Evolutionary conservation across 2,797 vertebrate genomes (phyloP).

Genomic region (Danio choprae): DNA sequence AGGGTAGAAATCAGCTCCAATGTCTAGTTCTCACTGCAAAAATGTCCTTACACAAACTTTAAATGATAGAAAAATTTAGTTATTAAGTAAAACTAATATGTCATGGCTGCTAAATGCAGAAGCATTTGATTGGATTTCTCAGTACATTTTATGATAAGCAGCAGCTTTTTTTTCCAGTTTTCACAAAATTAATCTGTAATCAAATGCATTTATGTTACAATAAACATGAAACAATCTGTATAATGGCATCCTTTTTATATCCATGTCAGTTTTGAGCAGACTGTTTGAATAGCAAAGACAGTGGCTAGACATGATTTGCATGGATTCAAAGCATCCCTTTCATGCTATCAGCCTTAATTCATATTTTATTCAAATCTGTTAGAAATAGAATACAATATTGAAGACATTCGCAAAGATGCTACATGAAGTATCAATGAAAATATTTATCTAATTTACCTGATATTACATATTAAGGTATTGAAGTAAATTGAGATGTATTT

Average conservation of each 20-base stretch:
- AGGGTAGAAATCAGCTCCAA: background rate
- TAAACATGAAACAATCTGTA: background rate
- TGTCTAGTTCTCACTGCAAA: background rate
- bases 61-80: too few relatives aligned
- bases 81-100: too few relatives aligned
- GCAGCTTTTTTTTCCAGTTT: background rate
- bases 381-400: background rate
- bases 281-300: slow-evolving; percentile 31
- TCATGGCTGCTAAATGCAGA: too few relatives aligned
- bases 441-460: background rate
- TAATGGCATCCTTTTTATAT: background rate
- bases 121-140: too few relatives aligned
- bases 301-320: slow-evolving; percentile 25
- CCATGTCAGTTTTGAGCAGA: background rate
- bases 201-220: background rate
- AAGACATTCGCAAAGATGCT: background rate
- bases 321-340: slow-evolving; percentile 33
- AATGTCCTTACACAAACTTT: background rate
- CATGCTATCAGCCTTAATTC: slow-evolving; percentile 1
- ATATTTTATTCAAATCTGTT: slow-evolving; percentile 24
- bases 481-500: background rate
- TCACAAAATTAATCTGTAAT: background rate
- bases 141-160: background rate
- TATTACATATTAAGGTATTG: background rate
- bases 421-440: background rate